These are phyloP conservation scores for Ceratina japonica DNA, from an alignment of 1,140 invertebrate genomes.

Conservation along the genomic window DNA sequence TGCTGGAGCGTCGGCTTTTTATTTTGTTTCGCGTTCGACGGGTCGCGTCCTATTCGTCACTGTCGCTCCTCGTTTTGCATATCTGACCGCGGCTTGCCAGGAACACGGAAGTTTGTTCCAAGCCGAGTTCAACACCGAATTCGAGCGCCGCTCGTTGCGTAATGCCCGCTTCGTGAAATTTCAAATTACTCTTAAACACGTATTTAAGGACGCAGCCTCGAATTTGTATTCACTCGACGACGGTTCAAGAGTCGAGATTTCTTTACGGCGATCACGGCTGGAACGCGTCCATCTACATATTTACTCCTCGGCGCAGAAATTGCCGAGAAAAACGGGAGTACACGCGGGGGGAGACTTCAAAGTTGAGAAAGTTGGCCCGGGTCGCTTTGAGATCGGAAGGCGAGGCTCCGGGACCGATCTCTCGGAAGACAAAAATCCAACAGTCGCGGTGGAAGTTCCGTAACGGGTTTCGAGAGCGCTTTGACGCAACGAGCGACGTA, in stretches of 20 bases:
- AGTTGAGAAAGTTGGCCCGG: background rate
- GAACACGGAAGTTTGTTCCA: conserved; percentile 55
- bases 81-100: conserved; percentile 4
- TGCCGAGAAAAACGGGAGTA: background rate
- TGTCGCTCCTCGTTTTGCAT: conserved; percentile 43
- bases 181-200: too few species aligned
- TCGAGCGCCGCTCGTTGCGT: background rate
- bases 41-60: conserved; percentile 50
- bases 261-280: too few species aligned
- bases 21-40: conserved; percentile 13
- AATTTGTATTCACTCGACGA: too few species aligned
- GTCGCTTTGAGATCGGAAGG: conserved; percentile 4
- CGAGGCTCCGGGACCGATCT: background rate
- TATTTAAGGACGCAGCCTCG: too few species aligned
- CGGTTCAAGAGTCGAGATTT: too few species aligned
- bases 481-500: conserved; percentile 10
- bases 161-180: background rate
- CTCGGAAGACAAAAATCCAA: background rate
- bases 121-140: conserved; percentile 38
- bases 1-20: background rate
- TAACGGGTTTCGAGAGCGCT: background rate
- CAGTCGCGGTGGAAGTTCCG: background rate
- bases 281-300: too few species aligned
- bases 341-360: background rate
- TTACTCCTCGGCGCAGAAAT: background rate